Conservation (phyloP, 2,797 vertebrate genomes). For the Pipistrellus kuhlii region DNA sequence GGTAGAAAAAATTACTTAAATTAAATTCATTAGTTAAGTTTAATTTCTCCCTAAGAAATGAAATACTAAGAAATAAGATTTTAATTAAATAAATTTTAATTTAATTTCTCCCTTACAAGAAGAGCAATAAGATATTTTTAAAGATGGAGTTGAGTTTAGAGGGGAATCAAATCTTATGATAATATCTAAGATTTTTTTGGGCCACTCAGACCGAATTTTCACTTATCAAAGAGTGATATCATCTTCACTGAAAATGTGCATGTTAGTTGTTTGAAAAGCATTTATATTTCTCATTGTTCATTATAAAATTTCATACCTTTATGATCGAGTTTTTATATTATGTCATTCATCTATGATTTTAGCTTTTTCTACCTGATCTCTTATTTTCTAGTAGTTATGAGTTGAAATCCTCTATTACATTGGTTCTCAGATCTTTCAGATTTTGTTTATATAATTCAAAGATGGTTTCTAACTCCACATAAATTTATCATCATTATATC, state of each 20-base stretch:
- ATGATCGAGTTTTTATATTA: constrained; percentile 5
- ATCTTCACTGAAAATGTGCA: neutral
- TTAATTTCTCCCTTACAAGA: neutral
- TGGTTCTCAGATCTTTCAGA: neutral
- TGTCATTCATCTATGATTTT: neutral
- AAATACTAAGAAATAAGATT: constrained; percentile 18
- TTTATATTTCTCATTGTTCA: constrained; percentile 20
- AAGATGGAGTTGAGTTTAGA: neutral
- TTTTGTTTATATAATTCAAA: constrained; percentile 31
- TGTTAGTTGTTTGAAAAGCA: neutral
- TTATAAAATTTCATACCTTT: constrained; percentile 18
- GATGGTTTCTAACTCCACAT: neutral
- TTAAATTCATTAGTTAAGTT: neutral
- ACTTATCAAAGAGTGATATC: neutral
- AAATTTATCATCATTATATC: constrained; percentile 18
- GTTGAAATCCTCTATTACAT: neutral
- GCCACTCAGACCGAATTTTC: neutral
- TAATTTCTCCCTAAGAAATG: constrained; percentile 31
- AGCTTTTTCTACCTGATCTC: neutral
- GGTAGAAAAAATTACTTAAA: neutral
- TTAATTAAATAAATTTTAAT: constrained; percentile 46
- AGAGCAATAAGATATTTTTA: neutral
- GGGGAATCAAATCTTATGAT: neutral
- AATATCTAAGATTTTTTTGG: constrained; percentile 8
- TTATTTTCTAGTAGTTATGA: neutral